Base-by-base conservation (phyloP, 2,888 invertebrate species). In the Muschampia plurimacula region DNA sequence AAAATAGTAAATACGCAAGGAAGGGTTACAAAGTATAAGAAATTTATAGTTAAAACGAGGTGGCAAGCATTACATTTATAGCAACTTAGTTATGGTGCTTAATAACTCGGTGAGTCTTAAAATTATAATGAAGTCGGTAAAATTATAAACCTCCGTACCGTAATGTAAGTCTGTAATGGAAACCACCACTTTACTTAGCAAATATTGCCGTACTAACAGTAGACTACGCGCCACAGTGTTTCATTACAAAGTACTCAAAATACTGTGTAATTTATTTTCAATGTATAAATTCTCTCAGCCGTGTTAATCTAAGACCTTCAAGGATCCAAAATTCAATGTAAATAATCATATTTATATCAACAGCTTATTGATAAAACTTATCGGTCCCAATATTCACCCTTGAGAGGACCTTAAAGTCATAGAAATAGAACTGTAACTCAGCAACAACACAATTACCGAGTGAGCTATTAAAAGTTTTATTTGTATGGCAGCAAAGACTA, bases 401-500 rank as follows among this genome's bases (percentile, higher is more conserved):
- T 67, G 72, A 0, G 62, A 5, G 41, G 62, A 15, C 67, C 72
- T 55, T 72, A 72, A 63, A 63, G 55, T 62, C 49, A 67, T 52
- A n/a, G 72, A 39, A 13, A 67, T 67, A 67, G 67, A 63, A 72
- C 13, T 62, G 36, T 28, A 15, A 67, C 44, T 72, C 39, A n/a
- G 57, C 62, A 71, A 62, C 64, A 70, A 44, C 60, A 32, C 63
- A 67, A 55, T 72, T 62, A 62, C 55, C 6, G 22, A 63, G 63
- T 69, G 41, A 69, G 22, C 63, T 63, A 67, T 72, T 67, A 67
- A 72, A 67, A 67, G 62, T 72, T 72, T 72, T 72, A 72, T 72
- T 72, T 67, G 67, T 67, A 72, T 67, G 72, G 67, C 62, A 67
- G 72, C 60, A 62, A 66, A 66, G 72, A 67, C 72, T 72, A 72